These are phyloP conservation scores for Riparia riparia DNA, from an alignment of 2,113 vertebrate species.

Conservation along the genomic window DNA sequence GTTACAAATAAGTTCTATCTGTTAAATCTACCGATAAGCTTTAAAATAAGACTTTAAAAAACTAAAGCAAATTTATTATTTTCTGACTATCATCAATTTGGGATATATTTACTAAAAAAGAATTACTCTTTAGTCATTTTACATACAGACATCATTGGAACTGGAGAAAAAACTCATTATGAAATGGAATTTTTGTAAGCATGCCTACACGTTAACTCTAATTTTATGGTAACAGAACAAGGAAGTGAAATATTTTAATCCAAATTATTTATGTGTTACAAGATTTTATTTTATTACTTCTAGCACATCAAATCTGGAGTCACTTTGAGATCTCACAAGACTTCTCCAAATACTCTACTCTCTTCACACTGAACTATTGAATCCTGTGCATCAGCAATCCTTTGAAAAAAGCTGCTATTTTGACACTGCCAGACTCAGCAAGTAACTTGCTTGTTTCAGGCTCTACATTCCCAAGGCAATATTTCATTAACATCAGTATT, in stretches of 20 bases:
- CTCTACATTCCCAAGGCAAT: not conserved
- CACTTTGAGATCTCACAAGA: not conserved
- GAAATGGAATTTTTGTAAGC: not conserved
- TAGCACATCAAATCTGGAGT: not conserved
- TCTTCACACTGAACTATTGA: not conserved
- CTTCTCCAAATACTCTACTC: not conserved
- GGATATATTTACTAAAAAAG: not conserved
- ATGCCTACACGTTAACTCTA: not conserved
- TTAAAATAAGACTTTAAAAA: not conserved
- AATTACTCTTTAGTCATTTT: not conserved
- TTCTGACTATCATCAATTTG: not conserved
- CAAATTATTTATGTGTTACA: not conserved
- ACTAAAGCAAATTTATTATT: not conserved
- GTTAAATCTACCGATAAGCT: not conserved
- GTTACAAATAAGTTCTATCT: not conserved
- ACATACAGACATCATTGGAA: not conserved
- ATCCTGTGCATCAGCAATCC: not conserved
- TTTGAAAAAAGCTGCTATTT: not conserved
- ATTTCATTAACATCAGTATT: not conserved
- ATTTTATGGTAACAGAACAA: not conserved
- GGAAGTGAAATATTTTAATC: not conserved
- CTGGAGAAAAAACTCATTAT: not conserved
- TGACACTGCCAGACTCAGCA: not conserved
- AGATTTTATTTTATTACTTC: not conserved
- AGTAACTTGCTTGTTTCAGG: not conserved